These are phyloP conservation scores for Cyclura pinguis DNA, from an alignment of 2,797 vertebrate species.

Conservation along the genomic window DNA sequence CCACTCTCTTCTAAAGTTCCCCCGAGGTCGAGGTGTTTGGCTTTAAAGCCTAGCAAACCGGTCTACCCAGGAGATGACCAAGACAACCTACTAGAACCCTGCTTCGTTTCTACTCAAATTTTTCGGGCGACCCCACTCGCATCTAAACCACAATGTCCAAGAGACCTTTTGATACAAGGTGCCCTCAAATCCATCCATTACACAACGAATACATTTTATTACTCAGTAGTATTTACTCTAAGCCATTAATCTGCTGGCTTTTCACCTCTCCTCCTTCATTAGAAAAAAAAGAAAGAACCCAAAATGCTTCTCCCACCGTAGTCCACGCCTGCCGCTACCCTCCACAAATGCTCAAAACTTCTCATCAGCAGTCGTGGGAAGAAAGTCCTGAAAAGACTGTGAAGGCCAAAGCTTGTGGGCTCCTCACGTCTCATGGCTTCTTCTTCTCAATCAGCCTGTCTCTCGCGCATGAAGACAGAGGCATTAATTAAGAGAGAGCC, in stretches of 20 bases:
- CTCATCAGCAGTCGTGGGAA: neutral
- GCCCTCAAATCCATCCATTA: neutral
- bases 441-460: neutral
- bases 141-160: no score
- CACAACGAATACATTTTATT: no score
- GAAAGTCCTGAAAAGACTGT: neutral
- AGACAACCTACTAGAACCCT: neutral
- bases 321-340: neutral
- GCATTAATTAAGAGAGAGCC: neutral
- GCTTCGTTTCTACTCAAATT: neutral
- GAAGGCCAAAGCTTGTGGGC: neutral
- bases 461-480: neutral
- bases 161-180: neutral
- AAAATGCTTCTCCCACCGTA: no score
- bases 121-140: neutral
- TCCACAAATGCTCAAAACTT: neutral
- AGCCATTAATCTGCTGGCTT: neutral
- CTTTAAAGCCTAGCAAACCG: neutral
- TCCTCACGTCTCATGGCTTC: neutral
- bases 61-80: neutral
- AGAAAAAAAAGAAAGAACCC: no score
- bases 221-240: neutral
- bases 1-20: neutral
- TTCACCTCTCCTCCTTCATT: neutral
- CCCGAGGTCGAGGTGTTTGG: neutral